Evolutionary conservation across 2,113 vertebrate genomes (phyloP).

Genomic region (Solea solea): DNA sequence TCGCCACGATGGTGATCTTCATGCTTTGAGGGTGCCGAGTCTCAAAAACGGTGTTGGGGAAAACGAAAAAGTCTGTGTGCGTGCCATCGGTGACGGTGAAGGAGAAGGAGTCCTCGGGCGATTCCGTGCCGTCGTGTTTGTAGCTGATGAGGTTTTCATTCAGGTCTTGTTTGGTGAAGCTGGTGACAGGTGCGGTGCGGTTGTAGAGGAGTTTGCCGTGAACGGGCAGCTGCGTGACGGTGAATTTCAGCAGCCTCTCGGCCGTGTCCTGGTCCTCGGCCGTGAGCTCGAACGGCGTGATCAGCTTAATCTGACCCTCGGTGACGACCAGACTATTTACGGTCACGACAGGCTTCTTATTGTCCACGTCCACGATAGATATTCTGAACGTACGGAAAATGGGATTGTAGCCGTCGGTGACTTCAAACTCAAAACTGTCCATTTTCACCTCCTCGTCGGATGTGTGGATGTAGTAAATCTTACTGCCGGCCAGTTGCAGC

Average conservation of each 20-base stretch:
- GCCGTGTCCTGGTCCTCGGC: slow-evolving; percentile 92
- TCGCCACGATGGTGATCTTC: slow-evolving; percentile 86
- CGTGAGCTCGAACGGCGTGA: slow-evolving; percentile 94
- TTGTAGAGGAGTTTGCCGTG: slow-evolving; percentile 91
- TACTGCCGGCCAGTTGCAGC: slow-evolving; percentile 92
- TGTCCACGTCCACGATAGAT: slow-evolving; percentile 93
- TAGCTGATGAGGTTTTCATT: slow-evolving; percentile 97
- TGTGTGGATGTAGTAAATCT: slow-evolving; percentile 94
- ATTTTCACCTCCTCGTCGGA: slow-evolving; percentile 94
- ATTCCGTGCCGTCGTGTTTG: slow-evolving; percentile 89
- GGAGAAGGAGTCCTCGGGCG: slow-evolving; percentile 89
- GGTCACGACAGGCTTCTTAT: slow-evolving; percentile 93
- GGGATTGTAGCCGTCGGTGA: slow-evolving; percentile 93
- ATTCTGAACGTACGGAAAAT: slow-evolving; percentile 95
- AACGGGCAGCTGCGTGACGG: slow-evolving; percentile 86
- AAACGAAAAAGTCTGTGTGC: slow-evolving; percentile 91
- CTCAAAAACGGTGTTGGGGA: slow-evolving; percentile 91
- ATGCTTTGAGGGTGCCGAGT: slow-evolving; percentile 89
- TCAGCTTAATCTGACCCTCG: slow-evolving; percentile 90
- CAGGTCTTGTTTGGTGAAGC: slow-evolving; percentile 93
- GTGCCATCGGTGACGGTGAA: slow-evolving; percentile 93
- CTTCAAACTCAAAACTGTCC: slow-evolving; percentile 98
- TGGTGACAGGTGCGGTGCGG: slow-evolving; percentile 76
- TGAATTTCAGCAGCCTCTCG: slow-evolving; percentile 86
- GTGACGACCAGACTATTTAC: slow-evolving; percentile 85